Evolutionary conservation across 2,888 invertebrate genomes (phyloP), one percentile per base, ranked within the genome.

Genomic region (Didymodactylos carnosus): DNA sequence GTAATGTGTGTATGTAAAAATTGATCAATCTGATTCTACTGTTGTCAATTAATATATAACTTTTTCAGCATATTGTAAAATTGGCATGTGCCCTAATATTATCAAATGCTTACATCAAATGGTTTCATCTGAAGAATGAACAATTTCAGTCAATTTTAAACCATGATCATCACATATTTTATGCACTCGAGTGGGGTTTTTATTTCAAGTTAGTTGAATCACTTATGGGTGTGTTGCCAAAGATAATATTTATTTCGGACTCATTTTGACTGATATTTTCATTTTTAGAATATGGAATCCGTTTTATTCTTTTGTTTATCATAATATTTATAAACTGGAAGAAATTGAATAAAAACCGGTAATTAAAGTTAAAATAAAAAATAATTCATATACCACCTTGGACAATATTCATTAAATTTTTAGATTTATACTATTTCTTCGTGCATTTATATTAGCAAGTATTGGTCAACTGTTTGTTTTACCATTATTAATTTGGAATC

Each of bases 71-170:
- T 39, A 62, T 74, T 43, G 6, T 62, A 4, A 74, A 74, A 51
- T 41, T 74, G n/a, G 35, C 29, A 29, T 41, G 49, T 16, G 51
- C 71, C 6, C 62, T 74, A 19, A 35, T 74, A 25, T 62, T 74
- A 16, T 51, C 53, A 41, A 71, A 74, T 46, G 74, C 74, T 14
- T 74, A 74, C 35, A 16, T 74, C 14, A 62, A 43, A 27, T 74
- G 74, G 74, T 74, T 74, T 43, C 71, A 74, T 39, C 62, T 70
- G 8, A 74, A 74, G 62, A 74, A 74, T 71, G 49, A 71, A 25
- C 74, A 74, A 72, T 74, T n/a, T 39, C 71, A 74, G 62, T 71
- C 71, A 11, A 74, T 74, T 46, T 39, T 27, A 29, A 62, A 71
- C 16, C 71, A 74, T 25, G 74, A 74, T 35, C 71, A 74, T 40